These are phyloP conservation scores for Puffinus mauretanicus DNA, from an alignment of 2,113 vertebrate genomes.

Conservation along the genomic window DNA sequence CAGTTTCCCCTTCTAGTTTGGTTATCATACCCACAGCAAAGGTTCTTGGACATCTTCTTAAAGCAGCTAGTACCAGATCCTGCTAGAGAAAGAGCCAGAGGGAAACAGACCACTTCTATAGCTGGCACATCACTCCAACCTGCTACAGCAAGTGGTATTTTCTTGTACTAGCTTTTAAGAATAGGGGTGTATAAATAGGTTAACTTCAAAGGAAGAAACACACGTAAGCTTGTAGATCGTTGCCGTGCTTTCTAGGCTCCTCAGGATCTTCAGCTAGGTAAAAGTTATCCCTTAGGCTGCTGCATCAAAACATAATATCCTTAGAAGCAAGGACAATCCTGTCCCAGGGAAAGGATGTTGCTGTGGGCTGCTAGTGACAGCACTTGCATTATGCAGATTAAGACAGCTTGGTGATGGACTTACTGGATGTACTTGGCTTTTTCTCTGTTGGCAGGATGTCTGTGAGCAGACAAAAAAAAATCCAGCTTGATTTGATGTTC, in stretches of 20 bases:
- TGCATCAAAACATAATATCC: not conserved
- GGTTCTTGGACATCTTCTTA: not conserved
- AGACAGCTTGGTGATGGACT: not conserved
- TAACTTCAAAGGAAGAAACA: not conserved
- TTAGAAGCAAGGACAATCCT: not conserved
- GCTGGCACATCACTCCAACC: not conserved
- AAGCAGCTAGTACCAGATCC: not conserved
- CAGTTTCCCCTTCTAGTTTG: not conserved
- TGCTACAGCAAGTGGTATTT: not conserved
- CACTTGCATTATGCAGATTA: not conserved
- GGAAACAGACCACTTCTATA: not conserved
- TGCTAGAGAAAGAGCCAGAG: not conserved
- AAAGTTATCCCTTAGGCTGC: not conserved
- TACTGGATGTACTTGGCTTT: not conserved
- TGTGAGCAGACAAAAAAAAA: not conserved
- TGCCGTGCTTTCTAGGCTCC: not conserved
- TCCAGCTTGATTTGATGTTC: not conserved
- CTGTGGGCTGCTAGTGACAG: not conserved
- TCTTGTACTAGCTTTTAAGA: not conserved
- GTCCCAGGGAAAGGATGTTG: not conserved
- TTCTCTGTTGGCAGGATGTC: not conserved
- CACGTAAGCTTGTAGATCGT: rapidly evolving
- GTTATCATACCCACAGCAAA: not conserved
- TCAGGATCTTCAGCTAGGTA: not conserved
- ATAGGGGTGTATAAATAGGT: not conserved